A percentile compares a stretch with the other conserved stretches of the same genome.
phyloP scores from a whole-genome alignment of 2,113 vertebrate species.

The Columba janthina region DNA sequence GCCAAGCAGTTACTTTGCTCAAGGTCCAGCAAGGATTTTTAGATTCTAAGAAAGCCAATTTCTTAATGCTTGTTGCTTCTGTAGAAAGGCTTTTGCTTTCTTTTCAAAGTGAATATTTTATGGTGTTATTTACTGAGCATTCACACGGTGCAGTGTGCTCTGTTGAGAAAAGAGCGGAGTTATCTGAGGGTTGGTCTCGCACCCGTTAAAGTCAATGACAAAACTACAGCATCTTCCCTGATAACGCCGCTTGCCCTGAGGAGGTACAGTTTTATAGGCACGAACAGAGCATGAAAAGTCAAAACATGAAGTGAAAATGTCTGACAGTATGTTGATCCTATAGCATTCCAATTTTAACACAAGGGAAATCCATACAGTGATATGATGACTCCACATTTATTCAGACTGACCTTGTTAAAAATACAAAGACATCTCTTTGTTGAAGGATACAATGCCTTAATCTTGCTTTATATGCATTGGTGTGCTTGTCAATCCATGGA shows the following conservation, averaged over 20 bases:
- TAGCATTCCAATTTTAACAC: neutral
- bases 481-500: neutral
- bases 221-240: neutral
- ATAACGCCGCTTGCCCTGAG: neutral
- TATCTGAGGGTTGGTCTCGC: neutral
- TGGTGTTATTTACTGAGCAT: neutral
- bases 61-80: neutral
- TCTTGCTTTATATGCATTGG: neutral
- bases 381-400: neutral
- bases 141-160: neutral
- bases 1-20: neutral
- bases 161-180: neutral
- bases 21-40: slow-evolving; percentile 31
- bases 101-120: neutral
- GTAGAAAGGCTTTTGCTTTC: neutral
- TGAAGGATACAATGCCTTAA: neutral
- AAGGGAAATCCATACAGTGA: neutral
- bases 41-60: neutral
- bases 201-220: neutral
- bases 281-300: neutral
- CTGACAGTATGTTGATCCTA: neutral
- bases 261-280: neutral
- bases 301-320: neutral
- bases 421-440: neutral
- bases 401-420: neutral